A percentile compares a stretch with the other conserved stretches of the same genome.
phyloP scores from a whole-genome alignment of 2,797 vertebrate species.

The Melanotaenia boesemani region DNA sequence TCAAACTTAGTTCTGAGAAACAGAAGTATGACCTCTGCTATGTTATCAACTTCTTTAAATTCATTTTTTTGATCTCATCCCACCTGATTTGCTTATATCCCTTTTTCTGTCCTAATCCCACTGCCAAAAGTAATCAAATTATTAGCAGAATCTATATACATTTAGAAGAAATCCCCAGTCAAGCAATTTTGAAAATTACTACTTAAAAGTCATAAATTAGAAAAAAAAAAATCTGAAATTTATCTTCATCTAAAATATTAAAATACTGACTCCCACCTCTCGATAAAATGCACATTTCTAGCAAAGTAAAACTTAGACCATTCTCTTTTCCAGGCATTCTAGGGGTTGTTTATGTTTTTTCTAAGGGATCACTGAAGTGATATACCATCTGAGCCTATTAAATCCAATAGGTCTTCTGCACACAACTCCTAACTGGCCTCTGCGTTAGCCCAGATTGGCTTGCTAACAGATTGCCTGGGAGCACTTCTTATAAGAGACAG shows the following conservation, averaged over 20 bases:
- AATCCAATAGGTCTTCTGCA: slow-evolving; percentile 70
- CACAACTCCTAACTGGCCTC: slow-evolving; percentile 71
- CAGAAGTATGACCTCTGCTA: slow-evolving; percentile 6
- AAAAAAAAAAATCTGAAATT: background rate
- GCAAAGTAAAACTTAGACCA: slow-evolving; percentile 35
- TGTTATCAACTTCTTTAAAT: slow-evolving; percentile 15
- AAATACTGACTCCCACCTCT: slow-evolving; percentile 20
- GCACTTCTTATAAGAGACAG: slow-evolving; percentile 83
- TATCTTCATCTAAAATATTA: background rate
- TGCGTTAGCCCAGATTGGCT: slow-evolving; percentile 77
- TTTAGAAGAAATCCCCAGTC: background rate
- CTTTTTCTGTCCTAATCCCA: background rate
- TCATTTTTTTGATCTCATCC: background rate
- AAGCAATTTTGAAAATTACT: background rate
- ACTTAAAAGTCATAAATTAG: background rate
- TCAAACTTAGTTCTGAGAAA: slow-evolving; percentile 20
- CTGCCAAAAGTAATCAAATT: background rate
- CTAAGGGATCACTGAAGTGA: slow-evolving; percentile 39
- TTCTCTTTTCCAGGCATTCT: slow-evolving; percentile 34
- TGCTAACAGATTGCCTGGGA: slow-evolving; percentile 82
- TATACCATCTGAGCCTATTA: slow-evolving; percentile 74
- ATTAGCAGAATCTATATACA: background rate
- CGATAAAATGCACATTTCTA: slow-evolving; percentile 20
- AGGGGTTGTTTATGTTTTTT: slow-evolving; percentile 68
- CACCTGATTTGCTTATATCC: background rate